Percentiles rank a stretch among this genome's conserved stretches.
Conservation (phyloP, 2,797 vertebrate genomes). For the Acipenser ruthenus region DNA sequence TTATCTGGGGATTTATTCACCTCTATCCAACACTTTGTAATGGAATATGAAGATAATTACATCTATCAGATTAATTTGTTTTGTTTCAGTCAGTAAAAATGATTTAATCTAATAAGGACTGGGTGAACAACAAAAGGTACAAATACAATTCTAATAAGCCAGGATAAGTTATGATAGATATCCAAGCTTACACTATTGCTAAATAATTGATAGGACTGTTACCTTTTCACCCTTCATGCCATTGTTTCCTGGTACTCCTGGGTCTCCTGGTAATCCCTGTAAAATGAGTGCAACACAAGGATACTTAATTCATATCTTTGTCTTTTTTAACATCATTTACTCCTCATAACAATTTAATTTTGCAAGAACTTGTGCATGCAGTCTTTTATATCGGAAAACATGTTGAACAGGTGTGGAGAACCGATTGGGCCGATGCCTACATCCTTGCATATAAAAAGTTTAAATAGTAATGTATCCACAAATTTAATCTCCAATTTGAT, state of each 20-base stretch:
- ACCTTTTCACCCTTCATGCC: constrained; percentile 93
- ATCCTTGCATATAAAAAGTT: constrained; percentile 45
- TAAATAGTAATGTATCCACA: constrained; percentile 54
- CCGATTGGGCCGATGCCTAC: constrained; percentile 60
- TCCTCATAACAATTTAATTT: constrained; percentile 43
- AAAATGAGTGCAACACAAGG: constrained; percentile 39
- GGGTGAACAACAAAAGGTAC: too few species aligned
- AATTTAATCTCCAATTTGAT: constrained; percentile 68
- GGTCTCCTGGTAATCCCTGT: constrained; percentile 76
- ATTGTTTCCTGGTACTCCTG: constrained; percentile 69
- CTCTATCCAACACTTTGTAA: too few species aligned
- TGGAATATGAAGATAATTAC: too few species aligned
- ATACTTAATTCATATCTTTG: constrained; percentile 36
- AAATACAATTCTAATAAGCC: too few species aligned
- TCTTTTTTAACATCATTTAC: constrained; percentile 57
- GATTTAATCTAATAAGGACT: too few species aligned
- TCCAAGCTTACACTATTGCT: too few species aligned
- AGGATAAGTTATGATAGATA: too few species aligned
- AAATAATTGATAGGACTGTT: constrained; percentile 19
- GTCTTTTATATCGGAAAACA: constrained; percentile 38
- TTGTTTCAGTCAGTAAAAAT: too few species aligned
- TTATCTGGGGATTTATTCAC: too few species aligned
- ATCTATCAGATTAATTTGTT: too few species aligned
- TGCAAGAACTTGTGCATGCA: constrained; percentile 32
- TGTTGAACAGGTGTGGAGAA: constrained; percentile 57